Evolutionary conservation across 2,113 vertebrate genomes (phyloP), one percentile per base, ranked within the genome.

Genomic region (Rhineura floridana): DNA sequence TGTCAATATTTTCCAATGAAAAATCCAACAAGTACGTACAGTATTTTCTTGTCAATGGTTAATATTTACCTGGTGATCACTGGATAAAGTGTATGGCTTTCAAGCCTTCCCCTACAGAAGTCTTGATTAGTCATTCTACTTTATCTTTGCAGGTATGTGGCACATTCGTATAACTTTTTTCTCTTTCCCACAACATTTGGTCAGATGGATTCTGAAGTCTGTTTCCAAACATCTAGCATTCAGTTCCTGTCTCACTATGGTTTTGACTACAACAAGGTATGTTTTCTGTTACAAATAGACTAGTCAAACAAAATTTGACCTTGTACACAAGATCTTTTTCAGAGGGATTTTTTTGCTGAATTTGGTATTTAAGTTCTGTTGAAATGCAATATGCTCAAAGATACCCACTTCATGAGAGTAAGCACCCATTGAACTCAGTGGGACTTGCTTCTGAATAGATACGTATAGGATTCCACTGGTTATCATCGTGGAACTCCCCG

Each of bases 261-360:
- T 91, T 97, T 97, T 87, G 95, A 97, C 89, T 97, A 95, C 80
- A 97, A 97, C 84, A 97, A 97, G 97, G 97, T 97, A 91, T 0
- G 85, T 88, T 30, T 2, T 86, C 25, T 80, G 7, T 72, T 63
- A 33, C 17, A 81, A 52, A 83, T 87, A 46, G 63, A 78, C 42
- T 75, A 62, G 50, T 10, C 8, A 78, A 80, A 70, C 30, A 3
- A 30, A 52, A 50, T n/a, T 39, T 81, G 50, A 42, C 28, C 0
- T 59, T 62, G 13, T 30, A 30, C 36, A 73, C 13, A 75, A 25
- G 48, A 55, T 52, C n/a, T 23, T 62, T 82, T 82, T 65, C 81
- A 46, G 28, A 39, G 19, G 25, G 46, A 23, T 83, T 70, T n/a
- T 23, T 42, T 21, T 5, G 23, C 3, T 80, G 13, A 3, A 48